Conservation (phyloP, 1,140 invertebrate genomes). For the Ceratosolen solmsi region DNA sequence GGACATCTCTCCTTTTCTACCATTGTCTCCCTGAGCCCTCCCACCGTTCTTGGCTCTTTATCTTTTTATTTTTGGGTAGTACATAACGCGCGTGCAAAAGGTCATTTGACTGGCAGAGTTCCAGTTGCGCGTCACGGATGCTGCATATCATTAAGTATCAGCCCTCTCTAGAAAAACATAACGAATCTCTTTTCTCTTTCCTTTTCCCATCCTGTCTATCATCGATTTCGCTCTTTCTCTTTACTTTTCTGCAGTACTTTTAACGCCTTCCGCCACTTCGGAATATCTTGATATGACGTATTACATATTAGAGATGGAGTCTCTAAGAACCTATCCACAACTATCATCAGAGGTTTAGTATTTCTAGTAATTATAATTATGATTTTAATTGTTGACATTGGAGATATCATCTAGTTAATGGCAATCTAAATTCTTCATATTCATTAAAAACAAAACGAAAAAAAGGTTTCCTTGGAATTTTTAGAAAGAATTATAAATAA, state of each 20-base stretch:
- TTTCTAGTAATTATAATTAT: too few species aligned
- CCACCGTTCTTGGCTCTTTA: neutral
- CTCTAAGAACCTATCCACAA: neutral
- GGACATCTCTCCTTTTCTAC: too few species aligned
- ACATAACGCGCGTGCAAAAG: neutral
- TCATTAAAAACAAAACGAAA: too few species aligned
- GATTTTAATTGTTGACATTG: too few species aligned
- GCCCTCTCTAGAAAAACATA: neutral
- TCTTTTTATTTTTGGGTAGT: conserved; percentile 8
- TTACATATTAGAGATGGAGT: neutral
- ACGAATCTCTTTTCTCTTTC: conserved; percentile 24
- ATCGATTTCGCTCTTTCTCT: conserved; percentile 3
- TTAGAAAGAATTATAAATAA: too few species aligned
- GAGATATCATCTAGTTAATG: too few species aligned
- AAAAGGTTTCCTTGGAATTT: too few species aligned
- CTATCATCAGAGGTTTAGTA: neutral
- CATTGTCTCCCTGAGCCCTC: neutral
- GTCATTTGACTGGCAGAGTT: conserved; percentile 48
- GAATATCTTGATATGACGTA: neutral
- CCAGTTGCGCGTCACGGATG: conserved; percentile 13
- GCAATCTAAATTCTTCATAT: too few species aligned
- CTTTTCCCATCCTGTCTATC: neutral
- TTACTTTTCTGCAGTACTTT: conserved; percentile 7
- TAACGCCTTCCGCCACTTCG: neutral
- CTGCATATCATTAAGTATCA: conserved; percentile 27